Evolutionary conservation across 2,797 vertebrate species (phyloP).

Genomic region (Argyrosomus regius): DNA sequence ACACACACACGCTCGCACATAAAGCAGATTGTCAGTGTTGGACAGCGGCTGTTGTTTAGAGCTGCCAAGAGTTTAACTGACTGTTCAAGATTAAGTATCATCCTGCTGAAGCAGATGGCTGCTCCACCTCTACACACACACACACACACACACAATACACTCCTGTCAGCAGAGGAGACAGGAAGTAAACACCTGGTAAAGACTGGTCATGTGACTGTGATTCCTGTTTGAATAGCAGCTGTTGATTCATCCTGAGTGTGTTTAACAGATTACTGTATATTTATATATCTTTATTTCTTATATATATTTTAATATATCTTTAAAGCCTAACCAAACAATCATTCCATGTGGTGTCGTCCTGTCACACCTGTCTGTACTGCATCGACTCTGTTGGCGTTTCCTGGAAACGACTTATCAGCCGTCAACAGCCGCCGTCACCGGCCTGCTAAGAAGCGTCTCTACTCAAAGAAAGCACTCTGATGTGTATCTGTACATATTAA

Average conservation of each 20-base stretch:
- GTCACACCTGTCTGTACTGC: not conserved
- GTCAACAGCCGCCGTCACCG: not conserved
- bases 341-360: too few relatives aligned
- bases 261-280: too few relatives aligned
- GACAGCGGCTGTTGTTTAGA: slow-evolving; percentile 9
- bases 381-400: not conserved
- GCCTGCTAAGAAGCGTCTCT: not conserved
- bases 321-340: too few relatives aligned
- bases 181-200: not conserved
- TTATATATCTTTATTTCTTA: too few relatives aligned
- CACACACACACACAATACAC: not conserved
- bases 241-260: too few relatives aligned
- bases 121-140: not conserved
- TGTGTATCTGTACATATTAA: too few relatives aligned
- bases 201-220: too few relatives aligned
- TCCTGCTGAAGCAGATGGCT: slow-evolving; percentile 45
- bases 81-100: slow-evolving; percentile 36
- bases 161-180: not conserved
- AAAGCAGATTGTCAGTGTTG: not conserved
- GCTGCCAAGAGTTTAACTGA: slow-evolving; percentile 24
- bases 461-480: not conserved
- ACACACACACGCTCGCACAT: slow-evolving; percentile 22
- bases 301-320: too few relatives aligned
- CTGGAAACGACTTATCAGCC: slow-evolving; percentile 18
- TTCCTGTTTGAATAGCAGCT: too few relatives aligned